Evolutionary conservation across 2,888 invertebrate genomes (phyloP).

Genomic region (Trichopoda pennipes): DNA sequence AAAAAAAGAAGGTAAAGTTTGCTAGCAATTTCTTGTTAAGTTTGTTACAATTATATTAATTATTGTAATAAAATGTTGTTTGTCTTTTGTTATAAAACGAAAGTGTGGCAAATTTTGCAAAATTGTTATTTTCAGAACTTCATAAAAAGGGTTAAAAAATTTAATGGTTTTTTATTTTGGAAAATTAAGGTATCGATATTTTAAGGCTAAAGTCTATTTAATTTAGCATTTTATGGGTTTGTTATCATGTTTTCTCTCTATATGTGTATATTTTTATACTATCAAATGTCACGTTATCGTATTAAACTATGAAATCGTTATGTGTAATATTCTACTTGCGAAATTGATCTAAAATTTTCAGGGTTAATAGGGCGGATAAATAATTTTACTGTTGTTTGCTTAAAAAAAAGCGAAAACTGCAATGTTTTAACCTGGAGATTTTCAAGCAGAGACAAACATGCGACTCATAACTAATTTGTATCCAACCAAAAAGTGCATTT

Average conservation of each 20-base stretch:
- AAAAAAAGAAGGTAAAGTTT: slow-evolving; percentile 16
- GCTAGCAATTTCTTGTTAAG: not conserved
- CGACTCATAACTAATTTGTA: too few species aligned
- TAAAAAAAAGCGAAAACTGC: too few species aligned
- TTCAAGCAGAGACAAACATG: too few species aligned
- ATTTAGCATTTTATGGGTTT: slow-evolving; percentile 58
- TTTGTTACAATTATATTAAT: slow-evolving; percentile 21
- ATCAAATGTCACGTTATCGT: slow-evolving; percentile 57
- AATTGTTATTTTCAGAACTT: not conserved
- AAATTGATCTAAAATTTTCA: slow-evolving; percentile 51
- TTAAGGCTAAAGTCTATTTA: slow-evolving; percentile 20
- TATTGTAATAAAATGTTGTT: slow-evolving; percentile 41
- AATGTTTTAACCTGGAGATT: too few species aligned
- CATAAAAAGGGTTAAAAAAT: slow-evolving; percentile 50
- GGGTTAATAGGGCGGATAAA: slow-evolving; percentile 22
- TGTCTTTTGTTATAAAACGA: not conserved
- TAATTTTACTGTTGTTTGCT: too few species aligned
- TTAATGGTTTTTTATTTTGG: too few species aligned
- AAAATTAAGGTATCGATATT: slow-evolving; percentile 48
- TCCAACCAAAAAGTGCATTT: too few species aligned
- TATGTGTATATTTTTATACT: slow-evolving; percentile 1
- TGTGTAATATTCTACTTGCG: not conserved
- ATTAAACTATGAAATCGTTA: slow-evolving; percentile 52
- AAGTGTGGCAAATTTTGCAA: slow-evolving; percentile 15
- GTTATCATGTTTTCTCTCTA: not conserved